Conservation (phyloP, 2,113 vertebrate genomes). For the Anoura caudifer region DNA sequence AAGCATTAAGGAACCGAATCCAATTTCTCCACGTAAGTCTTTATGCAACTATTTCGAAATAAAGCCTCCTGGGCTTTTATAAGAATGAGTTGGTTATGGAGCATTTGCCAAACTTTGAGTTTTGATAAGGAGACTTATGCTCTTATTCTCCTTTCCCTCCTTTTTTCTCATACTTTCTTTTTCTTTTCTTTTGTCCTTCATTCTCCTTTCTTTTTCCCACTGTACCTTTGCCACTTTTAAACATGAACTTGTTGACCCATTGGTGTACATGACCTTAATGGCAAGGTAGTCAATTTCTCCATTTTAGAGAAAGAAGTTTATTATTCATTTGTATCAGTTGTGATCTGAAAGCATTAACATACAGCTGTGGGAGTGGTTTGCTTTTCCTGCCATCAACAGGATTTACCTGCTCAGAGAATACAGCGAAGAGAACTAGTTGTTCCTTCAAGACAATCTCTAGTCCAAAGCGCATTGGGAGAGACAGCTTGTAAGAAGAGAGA, state of each 20-base stretch:
- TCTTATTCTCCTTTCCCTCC: neutral
- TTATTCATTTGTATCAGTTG: neutral
- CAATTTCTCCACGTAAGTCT: conserved; percentile 80
- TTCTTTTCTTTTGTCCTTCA: neutral
- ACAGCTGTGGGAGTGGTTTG: neutral
- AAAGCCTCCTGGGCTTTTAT: conserved; percentile 53
- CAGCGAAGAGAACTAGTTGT: neutral
- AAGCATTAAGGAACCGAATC: conserved; percentile 68
- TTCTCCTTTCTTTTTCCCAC: neutral
- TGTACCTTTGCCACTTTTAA: neutral
- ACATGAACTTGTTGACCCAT: neutral
- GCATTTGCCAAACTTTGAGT: conserved; percentile 32
- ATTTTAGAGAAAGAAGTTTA: neutral
- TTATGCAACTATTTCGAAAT: conserved; percentile 61
- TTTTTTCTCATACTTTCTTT: neutral
- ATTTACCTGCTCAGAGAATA: neutral
- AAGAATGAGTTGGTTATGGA: conserved; percentile 24
- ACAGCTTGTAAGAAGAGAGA: neutral
- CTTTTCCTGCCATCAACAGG: neutral
- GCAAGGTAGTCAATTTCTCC: neutral
- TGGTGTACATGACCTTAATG: neutral
- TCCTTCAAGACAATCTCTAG: neutral
- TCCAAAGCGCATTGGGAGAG: neutral
- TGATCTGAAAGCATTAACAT: neutral
- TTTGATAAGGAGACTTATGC: conserved; percentile 64